A percentile compares a stretch with the other conserved stretches of the same genome.
Conservation (phyloP, 2,888 invertebrate genomes). For the Andrena camellia region DNA sequence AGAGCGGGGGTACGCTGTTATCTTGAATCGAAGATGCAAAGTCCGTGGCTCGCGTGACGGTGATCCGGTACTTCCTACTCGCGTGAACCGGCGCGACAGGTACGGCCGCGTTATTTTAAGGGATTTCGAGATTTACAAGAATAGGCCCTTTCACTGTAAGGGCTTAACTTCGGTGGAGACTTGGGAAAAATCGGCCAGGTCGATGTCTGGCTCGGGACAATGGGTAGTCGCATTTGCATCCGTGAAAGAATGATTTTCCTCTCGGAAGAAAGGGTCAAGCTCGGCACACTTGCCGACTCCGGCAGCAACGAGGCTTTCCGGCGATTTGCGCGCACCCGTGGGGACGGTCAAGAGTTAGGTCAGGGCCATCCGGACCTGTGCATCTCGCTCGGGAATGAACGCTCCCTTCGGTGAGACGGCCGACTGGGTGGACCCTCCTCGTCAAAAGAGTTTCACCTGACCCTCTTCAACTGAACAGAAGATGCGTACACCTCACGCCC, state of each 20-base stretch:
- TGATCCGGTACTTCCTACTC: constrained; percentile 19
- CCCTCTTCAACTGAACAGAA: constrained; percentile 59
- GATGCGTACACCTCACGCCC: constrained; percentile 36
- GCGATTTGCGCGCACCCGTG: constrained; percentile 57
- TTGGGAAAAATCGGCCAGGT: constrained; percentile 60
- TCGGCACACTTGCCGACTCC: constrained; percentile 34
- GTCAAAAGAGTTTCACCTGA: constrained; percentile 71
- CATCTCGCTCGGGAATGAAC: constrained; percentile 53
- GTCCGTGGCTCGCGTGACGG: constrained; percentile 36
- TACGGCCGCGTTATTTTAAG: constrained; percentile 78
- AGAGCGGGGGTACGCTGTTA: constrained; percentile 43
- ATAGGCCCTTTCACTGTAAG: constrained; percentile 52
- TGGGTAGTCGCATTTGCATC: constrained; percentile 66
- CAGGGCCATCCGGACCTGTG: constrained; percentile 50
- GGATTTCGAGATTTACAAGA: constrained; percentile 81
- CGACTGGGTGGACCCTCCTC: constrained; percentile 26
- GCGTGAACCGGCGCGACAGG: constrained; percentile 58
- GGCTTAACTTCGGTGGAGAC: constrained; percentile 70
- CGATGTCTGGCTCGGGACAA: constrained; percentile 52
- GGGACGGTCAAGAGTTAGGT: constrained; percentile 64
- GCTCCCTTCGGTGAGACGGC: constrained; percentile 32
- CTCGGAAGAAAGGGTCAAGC: constrained; percentile 34
- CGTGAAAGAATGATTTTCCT: constrained; percentile 64
- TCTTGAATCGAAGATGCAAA: constrained; percentile 71
- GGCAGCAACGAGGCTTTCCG: constrained; percentile 38